Percentiles rank a stretch among this genome's conserved stretches.
Conservation (phyloP, 2,797 vertebrate species). For the Pangasius krempfi region DNA sequence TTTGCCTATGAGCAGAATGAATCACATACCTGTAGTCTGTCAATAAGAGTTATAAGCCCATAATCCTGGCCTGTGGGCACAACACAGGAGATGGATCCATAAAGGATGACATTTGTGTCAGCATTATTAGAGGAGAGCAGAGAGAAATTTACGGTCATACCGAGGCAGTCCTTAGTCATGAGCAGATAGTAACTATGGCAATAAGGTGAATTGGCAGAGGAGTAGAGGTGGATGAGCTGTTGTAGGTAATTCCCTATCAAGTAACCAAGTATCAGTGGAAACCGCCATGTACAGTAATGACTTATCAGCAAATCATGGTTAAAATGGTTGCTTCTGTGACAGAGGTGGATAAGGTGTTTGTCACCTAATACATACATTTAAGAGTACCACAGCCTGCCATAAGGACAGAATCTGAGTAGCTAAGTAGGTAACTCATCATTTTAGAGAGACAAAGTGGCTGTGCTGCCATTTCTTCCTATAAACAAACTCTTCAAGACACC, state of each 20-base stretch:
- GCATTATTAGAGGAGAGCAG: conserved; percentile 49
- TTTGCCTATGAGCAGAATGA: conserved; percentile 19
- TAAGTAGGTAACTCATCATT: background rate
- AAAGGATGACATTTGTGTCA: conserved; percentile 53
- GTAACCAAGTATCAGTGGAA: conserved; percentile 42
- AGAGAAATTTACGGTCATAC: conserved; percentile 42
- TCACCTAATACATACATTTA: background rate
- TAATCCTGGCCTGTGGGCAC: conserved; percentile 46
- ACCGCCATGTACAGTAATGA: conserved; percentile 29
- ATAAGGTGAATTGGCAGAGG: conserved; percentile 26
- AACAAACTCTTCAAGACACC: background rate
- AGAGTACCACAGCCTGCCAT: background rate
- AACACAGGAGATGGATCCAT: conserved; percentile 49
- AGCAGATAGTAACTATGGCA: conserved; percentile 49
- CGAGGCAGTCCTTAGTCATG: conserved; percentile 21
- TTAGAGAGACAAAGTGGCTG: background rate
- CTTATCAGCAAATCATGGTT: conserved; percentile 17
- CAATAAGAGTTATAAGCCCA: conserved; percentile 45
- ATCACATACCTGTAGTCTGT: conserved; percentile 45
- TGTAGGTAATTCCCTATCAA: conserved; percentile 30
- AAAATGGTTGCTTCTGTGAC: background rate
- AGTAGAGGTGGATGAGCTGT: conserved; percentile 1
- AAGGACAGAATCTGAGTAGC: background rate
- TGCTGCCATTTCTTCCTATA: background rate
- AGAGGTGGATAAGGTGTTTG: background rate